Evolutionary conservation across 2,113 vertebrate genomes (phyloP).

Genomic region (Vireo altiloquus): DNA sequence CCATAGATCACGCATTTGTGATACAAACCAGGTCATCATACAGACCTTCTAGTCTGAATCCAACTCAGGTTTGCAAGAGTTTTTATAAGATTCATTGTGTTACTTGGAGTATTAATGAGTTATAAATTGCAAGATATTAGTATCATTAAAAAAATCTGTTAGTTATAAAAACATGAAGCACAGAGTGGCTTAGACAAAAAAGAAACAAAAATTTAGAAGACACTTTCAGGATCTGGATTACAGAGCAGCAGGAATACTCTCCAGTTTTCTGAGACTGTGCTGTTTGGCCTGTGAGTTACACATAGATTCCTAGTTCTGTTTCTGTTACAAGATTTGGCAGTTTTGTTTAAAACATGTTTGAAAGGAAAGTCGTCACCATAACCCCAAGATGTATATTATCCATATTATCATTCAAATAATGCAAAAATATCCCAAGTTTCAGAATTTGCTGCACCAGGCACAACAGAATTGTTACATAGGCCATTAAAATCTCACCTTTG

Average conservation of each 20-base stretch:
- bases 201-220: background rate
- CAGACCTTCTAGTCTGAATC: background rate
- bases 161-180: background rate
- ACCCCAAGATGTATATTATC: accelerated
- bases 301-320: background rate
- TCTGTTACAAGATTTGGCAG: background rate
- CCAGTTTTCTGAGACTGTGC: background rate
- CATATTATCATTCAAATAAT: background rate
- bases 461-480: background rate
- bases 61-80: background rate
- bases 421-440: background rate
- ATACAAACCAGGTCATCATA: background rate
- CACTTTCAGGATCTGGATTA: background rate
- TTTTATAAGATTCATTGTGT: background rate
- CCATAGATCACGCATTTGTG: background rate
- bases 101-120: background rate
- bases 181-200: background rate
- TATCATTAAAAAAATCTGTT: background rate
- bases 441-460: background rate
- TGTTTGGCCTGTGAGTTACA: background rate
- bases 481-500: background rate
- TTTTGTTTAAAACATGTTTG: background rate
- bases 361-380: background rate
- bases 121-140: background rate
- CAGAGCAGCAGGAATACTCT: background rate